phyloP scores from a whole-genome alignment of 2,113 vertebrate genomes.

The Ciconia maguari region DNA sequence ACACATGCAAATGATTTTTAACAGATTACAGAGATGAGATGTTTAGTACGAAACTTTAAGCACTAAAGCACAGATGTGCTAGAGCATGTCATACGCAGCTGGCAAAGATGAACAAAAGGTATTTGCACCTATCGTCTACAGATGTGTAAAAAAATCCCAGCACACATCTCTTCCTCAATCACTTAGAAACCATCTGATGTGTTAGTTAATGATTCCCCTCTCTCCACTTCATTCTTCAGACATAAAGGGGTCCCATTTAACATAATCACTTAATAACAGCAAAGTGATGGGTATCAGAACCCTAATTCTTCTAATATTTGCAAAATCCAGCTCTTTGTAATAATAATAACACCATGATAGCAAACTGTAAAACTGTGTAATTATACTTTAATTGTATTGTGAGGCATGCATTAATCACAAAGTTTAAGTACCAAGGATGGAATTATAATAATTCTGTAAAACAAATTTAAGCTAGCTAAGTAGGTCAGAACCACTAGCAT shows the following conservation, averaged over 20 bases:
- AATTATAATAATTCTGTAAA: slow-evolving; percentile 95
- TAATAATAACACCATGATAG: slow-evolving; percentile 85
- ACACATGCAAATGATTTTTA: background rate
- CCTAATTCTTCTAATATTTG: slow-evolving; percentile 93
- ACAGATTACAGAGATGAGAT: background rate
- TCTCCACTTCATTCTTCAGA: slow-evolving; percentile 72
- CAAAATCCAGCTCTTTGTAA: slow-evolving; percentile 87
- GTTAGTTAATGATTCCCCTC: slow-evolving; percentile 67
- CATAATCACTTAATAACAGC: slow-evolving; percentile 80
- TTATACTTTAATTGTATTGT: slow-evolving; percentile 96
- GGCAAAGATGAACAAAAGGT: slow-evolving; percentile 31
- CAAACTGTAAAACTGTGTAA: slow-evolving; percentile 89
- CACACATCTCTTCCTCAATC: slow-evolving; percentile 38
- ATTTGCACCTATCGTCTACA: background rate
- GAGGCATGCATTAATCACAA: slow-evolving; percentile 94
- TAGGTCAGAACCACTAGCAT: slow-evolving; percentile 90
- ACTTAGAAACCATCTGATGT: slow-evolving; percentile 56
- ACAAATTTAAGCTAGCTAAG: slow-evolving; percentile 91
- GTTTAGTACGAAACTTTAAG: background rate
- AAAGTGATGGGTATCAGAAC: slow-evolving; percentile 80
- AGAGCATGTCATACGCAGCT: background rate
- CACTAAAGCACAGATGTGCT: background rate
- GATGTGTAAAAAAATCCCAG: background rate
- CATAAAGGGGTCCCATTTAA: slow-evolving; percentile 77
- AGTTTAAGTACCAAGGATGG: slow-evolving; percentile 88